phyloP scores from a whole-genome alignment of 2,113 vertebrate genomes.

The Amia ocellicauda region DNA sequence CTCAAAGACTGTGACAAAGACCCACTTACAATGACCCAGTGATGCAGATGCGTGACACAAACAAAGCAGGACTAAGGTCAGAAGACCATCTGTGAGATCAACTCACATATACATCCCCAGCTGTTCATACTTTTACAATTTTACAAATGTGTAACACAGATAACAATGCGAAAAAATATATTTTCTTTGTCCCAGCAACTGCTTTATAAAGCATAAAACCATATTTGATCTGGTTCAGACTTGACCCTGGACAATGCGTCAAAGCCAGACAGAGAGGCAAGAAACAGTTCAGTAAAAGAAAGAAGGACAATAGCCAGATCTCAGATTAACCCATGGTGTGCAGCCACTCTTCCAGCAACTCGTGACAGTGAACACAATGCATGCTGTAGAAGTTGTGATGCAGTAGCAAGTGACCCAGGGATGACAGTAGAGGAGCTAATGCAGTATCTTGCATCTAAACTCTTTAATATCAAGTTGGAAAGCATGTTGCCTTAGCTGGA shows the following conservation, averaged over 20 bases:
- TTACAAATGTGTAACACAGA: conserved; percentile 33
- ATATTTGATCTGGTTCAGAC: conserved; percentile 39
- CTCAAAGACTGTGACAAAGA: no score
- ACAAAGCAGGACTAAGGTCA: conserved; percentile 30
- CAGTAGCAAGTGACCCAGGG: no score
- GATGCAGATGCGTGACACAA: conserved; percentile 26
- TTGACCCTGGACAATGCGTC: conserved; percentile 46
- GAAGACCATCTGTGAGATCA: conserved; percentile 38
- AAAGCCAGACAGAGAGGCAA: conserved; percentile 38
- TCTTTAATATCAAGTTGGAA: no score
- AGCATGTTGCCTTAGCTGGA: no score
- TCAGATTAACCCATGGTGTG: no score
- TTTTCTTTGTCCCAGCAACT: conserved; percentile 27
- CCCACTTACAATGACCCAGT: conserved; percentile 16
- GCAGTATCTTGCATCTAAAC: no score
- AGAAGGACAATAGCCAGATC: conserved; percentile 52
- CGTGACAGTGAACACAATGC: no score
- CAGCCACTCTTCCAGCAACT: no score
- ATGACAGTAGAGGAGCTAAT: no score
- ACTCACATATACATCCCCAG: conserved; percentile 41
- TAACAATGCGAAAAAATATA: conserved; percentile 24
- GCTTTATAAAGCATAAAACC: conserved; percentile 21
- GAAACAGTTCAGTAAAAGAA: conserved; percentile 40
- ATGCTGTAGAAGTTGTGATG: no score
- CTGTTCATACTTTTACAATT: conserved; percentile 38